phyloP scores from a whole-genome alignment of 2,888 invertebrate species.

The Latrodectus elegans region DNA sequence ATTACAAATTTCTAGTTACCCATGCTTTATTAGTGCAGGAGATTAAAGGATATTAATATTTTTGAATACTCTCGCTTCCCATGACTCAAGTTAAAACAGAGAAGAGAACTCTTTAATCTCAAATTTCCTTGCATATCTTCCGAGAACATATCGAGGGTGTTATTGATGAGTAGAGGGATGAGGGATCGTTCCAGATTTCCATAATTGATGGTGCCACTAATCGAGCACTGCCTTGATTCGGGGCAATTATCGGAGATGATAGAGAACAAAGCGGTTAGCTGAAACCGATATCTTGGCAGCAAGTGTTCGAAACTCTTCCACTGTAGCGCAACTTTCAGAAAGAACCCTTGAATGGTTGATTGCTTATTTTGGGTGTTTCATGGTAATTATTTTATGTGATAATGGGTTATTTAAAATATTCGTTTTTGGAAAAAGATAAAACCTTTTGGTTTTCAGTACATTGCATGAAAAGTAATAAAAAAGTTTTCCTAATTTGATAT shows the following conservation, averaged over 20 bases:
- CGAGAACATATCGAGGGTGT: conserved; percentile 16
- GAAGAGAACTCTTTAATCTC: background rate
- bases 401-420: no score
- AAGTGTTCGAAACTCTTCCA: background rate
- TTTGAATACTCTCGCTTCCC: no score
- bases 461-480: no score
- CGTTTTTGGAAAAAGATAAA: no score
- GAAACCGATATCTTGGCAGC: conserved; percentile 21
- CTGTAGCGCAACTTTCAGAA: background rate
- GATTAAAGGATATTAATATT: no score
- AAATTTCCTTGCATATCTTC: background rate
- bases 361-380: background rate
- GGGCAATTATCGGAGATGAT: conserved; percentile 61
- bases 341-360: background rate
- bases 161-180: conserved; percentile 42
- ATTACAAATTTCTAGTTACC: no score
- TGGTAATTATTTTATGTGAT: no score
- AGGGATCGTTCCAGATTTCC: conserved; percentile 54
- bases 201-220: conserved; percentile 56
- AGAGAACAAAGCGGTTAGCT: conserved; percentile 15
- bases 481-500: no score
- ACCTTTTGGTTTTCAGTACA: no score
- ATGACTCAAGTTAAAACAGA: background rate
- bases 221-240: conserved; percentile 22
- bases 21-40: no score